Base-by-base conservation (phyloP, 2,797 vertebrate species). In the Hoplostethus mediterraneus region DNA sequence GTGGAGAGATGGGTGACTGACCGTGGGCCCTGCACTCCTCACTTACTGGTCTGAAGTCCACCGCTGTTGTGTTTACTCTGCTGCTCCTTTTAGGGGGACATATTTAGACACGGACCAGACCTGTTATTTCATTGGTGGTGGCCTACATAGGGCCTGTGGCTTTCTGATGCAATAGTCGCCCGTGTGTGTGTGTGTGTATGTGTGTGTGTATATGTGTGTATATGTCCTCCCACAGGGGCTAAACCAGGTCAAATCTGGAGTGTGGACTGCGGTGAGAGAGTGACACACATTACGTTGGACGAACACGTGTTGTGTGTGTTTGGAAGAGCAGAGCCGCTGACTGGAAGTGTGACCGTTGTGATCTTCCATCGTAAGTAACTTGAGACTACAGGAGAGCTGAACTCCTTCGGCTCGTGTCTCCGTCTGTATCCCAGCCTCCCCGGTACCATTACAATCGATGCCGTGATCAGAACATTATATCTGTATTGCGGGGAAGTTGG, bases 111-210 rank as follows among this genome's bases (percentile, higher is more conserved):
- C 11, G 42, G 74, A 89, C 54, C 82, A 92, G 88, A 89, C 93
- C 94, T 94, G 93, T 94, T 92, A 94, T 95, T 95, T 93, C 75
- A 89, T 80, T 84, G 87, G 82, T 73, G 63, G 82, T 84, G 88
- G 81, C 78, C 40, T 59, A 85, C 84, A 79, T 63, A 17, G 55
- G 81, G 79, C 75, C 84, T 80, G 83, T 71, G 90, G 89, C 82
- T 86, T 89, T 85, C 93, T 94, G 93, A 94, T 88, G 93, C 89
- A 93, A 93, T 52, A 63, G 58, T 73, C 70, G 31, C 47, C 47
- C 56, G 33, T 40, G 33, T 12, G 36, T 44, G 49, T 44, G 54
- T 33, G 36, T 42, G 63, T 54, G 63, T 33, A 40, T 47, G 25
- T 28, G 52, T 61, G 54, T 1, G 64, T 3, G 44, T 61, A 51